Evolutionary conservation across 2,797 vertebrate genomes (phyloP).

Genomic region (Somateria mollissima): DNA sequence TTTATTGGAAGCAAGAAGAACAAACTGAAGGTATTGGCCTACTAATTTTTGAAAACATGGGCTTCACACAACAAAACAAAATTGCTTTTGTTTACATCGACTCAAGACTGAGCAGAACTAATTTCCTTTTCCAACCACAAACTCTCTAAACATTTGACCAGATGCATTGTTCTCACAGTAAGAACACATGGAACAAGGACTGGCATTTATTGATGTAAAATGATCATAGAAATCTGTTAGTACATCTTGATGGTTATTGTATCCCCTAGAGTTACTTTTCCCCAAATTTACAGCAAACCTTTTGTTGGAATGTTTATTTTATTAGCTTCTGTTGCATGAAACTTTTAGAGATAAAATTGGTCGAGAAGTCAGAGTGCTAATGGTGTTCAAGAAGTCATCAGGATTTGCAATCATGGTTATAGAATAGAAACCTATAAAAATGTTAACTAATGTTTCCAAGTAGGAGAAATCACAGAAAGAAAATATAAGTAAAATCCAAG

Average conservation of each 20-base stretch:
- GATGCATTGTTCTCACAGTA: background rate
- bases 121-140: slow-evolving; percentile 15
- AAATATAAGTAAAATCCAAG: background rate
- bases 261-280: background rate
- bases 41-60: background rate
- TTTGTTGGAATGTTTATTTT: background rate
- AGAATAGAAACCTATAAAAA: background rate
- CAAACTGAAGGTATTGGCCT: background rate
- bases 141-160: slow-evolving; percentile 4
- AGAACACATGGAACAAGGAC: background rate
- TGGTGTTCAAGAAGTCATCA: background rate
- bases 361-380: background rate
- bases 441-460: background rate
- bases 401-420: background rate
- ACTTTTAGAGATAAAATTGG: background rate
- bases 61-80: background rate
- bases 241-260: background rate
- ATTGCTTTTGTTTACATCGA: background rate
- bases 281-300: background rate
- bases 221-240: background rate
- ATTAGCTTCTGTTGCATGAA: background rate
- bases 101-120: background rate
- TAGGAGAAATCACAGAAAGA: background rate
- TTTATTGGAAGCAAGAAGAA: background rate
- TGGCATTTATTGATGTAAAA: background rate